These are phyloP conservation scores for Morelia viridis DNA, from an alignment of 2,797 vertebrate species.

Conservation along the genomic window DNA sequence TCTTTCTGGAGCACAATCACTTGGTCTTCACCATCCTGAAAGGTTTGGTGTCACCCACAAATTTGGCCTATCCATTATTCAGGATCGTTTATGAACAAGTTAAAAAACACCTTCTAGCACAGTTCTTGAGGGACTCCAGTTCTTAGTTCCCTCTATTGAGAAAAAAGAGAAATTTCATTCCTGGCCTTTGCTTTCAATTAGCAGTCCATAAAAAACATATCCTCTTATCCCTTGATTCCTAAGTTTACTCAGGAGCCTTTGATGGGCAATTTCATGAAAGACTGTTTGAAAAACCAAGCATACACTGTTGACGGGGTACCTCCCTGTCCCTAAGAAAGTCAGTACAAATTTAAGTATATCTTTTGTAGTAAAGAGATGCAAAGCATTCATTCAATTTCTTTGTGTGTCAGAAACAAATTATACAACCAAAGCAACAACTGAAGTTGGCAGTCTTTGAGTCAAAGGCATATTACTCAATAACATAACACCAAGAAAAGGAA, in stretches of 20 bases:
- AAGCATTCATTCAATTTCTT: neutral
- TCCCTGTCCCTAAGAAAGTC: neutral
- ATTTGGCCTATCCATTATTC: neutral
- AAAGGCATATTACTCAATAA: neutral
- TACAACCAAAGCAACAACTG: slow-evolving; percentile 26
- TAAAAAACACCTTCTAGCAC: neutral
- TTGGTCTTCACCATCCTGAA: neutral
- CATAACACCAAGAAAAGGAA: slow-evolving; percentile 25
- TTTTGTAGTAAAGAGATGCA: neutral
- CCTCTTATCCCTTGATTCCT: neutral
- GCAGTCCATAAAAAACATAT: neutral
- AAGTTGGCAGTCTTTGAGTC: neutral
- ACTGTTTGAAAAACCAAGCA: neutral
- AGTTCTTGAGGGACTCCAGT: neutral
- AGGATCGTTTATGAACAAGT: neutral
- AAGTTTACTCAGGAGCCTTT: neutral
- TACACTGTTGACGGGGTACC: neutral
- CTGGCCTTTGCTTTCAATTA: neutral
- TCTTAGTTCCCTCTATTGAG: neutral
- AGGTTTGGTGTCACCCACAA: neutral
- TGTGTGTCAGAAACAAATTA: neutral
- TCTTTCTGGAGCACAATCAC: neutral
- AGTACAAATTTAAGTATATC: neutral
- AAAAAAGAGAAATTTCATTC: neutral
- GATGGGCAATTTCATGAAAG: neutral